Evolutionary conservation across 2,797 vertebrate genomes (phyloP), one percentile per base, ranked within the genome.

Genomic region (Acipenser oxyrinchus): DNA sequence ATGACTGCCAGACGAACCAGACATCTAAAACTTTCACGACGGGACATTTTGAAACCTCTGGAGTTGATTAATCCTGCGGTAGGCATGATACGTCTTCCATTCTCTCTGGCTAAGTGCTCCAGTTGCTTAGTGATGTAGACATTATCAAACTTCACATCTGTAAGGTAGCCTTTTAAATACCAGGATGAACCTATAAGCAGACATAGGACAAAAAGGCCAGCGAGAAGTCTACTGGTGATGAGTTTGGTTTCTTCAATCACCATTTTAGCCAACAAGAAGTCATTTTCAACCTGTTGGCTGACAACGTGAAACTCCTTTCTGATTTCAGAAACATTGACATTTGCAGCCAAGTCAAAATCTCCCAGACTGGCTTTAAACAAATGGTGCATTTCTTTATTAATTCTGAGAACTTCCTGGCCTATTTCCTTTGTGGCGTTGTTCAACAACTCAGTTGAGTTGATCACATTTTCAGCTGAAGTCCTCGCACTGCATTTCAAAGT

Each of bases 151-250:
- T 1, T 69, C 10, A 93, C 70, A 48, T 90, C 79, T 0, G 89
- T 92, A 77, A 99, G 83, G 50, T 94, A 98, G 3, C 78, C 86
- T 69, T 87, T 91, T 64, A 98, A 75, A 72, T 97, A 98, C 69
- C 84, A 82, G 3, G 74, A 76, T 0, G 94, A 90, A 68, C 94
- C 85, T 4, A 80, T 70, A 4, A 93, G 83, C 2, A 97, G 86
- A 6, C 83, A 79, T 11, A 90, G 70, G 3, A 90, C 58, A n/a
- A 92, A 90, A 61, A 91, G 37, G 0, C 83, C 93, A 7, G 91
- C 87, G 8, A 90, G 75, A 55, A 93, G 76, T 15, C 84, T 81
- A 76, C 92, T 95, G 10, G 78, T 79, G 6, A 81, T 64, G 62
- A 83, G 67, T 4, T 84, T 81, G 1, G 60, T 73, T 0, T 82